Percentiles rank a stretch among this genome's conserved stretches.
Conservation (phyloP, 1,140 invertebrate genomes). For the Ruditapes philippinarum region DNA sequence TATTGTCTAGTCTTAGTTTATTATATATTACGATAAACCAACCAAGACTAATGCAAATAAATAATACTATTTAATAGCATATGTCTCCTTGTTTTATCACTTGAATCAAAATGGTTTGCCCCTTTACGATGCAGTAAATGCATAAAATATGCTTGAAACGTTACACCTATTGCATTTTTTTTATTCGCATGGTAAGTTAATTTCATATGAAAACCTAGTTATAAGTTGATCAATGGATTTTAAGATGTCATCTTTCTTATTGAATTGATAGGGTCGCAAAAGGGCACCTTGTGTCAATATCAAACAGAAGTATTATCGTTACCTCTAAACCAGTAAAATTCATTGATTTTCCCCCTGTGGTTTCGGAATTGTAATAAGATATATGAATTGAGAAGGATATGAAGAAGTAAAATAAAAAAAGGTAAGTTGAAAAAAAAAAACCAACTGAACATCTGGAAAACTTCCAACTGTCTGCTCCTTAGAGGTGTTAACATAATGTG, state of each 20-base stretch:
- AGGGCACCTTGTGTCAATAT: constrained; percentile 28
- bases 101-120: too few species aligned
- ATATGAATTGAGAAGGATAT: neutral
- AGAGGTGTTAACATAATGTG: constrained; percentile 45
- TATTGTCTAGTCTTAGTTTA: too few species aligned
- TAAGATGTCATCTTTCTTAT: too few species aligned
- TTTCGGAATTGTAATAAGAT: neutral
- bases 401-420: neutral
- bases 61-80: too few species aligned
- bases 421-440: neutral
- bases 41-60: too few species aligned
- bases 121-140: neutral
- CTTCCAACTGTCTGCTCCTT: constrained; percentile 32
- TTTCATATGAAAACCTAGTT: too few species aligned
- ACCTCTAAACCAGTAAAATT: neutral
- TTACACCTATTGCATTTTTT: neutral
- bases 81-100: too few species aligned
- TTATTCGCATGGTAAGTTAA: too few species aligned
- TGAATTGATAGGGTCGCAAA: neutral
- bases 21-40: too few species aligned
- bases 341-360: constrained; percentile 25
- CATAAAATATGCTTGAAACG: neutral
- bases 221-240: too few species aligned
- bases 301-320: constrained; percentile 12
- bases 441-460: neutral